A percentile compares a stretch with the other conserved stretches of the same genome.
Evolutionary conservation across 1,140 invertebrate species (phyloP).

Genomic region (Arion vulgaris): DNA sequence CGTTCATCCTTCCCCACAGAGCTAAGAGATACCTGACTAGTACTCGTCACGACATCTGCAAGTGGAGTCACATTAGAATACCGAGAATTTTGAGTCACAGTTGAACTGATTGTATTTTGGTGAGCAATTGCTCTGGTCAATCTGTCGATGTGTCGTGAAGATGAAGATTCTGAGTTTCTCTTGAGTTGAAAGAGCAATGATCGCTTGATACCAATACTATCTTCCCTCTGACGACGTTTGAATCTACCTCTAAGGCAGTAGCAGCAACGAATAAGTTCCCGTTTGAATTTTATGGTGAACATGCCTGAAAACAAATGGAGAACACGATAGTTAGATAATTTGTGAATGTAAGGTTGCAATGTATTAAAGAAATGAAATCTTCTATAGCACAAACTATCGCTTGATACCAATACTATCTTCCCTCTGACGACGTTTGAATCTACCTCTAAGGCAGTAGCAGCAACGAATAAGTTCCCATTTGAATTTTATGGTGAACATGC

Average conservation of each 20-base stretch:
- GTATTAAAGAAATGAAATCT: conserved; percentile 36
- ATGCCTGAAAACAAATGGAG: conserved; percentile 55
- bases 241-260: conserved; percentile 48
- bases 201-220: conserved; percentile 26
- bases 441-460: conserved; percentile 55
- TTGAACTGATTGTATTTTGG: not conserved
- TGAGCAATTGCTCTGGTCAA: not conserved
- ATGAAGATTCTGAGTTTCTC: conserved; percentile 30
- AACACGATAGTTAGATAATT: not conserved
- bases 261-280: conserved; percentile 65
- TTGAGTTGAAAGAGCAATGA: conserved; percentile 35
- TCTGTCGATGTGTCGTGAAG: not conserved
- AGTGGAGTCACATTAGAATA: conserved; percentile 23
- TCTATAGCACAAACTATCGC: too few relatives aligned
- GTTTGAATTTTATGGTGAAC: conserved; percentile 69
- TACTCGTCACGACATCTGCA: conserved; percentile 18
- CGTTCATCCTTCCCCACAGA: conserved; percentile 18
- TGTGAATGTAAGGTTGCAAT: too few relatives aligned
- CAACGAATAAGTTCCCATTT: conserved; percentile 65
- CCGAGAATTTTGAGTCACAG: conserved; percentile 26
- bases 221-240: not conserved
- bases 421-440: not conserved
- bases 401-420: conserved; percentile 31
- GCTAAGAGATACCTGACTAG: conserved; percentile 14
- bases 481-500: conserved; percentile 69